phyloP scores from a whole-genome alignment of 1,140 invertebrate genomes.

The Portunus trituberculatus region DNA sequence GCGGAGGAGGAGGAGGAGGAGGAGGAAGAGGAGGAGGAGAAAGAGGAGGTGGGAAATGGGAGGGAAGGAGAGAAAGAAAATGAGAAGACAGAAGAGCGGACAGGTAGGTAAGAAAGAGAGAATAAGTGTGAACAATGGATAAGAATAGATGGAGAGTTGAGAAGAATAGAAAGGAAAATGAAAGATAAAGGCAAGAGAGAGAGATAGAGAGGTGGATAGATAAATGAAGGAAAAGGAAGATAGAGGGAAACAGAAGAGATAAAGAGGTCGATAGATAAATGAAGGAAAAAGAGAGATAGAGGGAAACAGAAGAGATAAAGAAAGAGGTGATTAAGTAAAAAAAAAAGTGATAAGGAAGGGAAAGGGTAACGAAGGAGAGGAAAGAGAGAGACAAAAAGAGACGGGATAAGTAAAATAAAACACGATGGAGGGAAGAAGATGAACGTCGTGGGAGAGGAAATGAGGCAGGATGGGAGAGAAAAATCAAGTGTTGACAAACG shows the following conservation, averaged over 20 bases:
- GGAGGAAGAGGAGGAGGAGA: no score
- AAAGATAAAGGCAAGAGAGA: not conserved
- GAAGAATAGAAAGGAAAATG: no score
- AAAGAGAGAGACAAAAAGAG: not conserved
- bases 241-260: not conserved
- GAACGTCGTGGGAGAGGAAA: not conserved
- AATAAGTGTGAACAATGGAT: not conserved
- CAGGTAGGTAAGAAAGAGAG: not conserved
- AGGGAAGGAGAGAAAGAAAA: not conserved
- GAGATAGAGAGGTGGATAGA: constrained; percentile 27
- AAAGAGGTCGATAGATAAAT: not conserved
- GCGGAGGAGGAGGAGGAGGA: no score
- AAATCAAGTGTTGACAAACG: not conserved
- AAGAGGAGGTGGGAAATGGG: not conserved
- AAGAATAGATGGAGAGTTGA: not conserved
- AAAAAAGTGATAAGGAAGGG: not conserved
- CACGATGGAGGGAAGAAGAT: not conserved
- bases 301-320: not conserved
- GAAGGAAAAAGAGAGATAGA: no score
- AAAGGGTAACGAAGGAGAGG: not conserved
- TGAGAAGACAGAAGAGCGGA: not conserved
- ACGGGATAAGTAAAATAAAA: not conserved
- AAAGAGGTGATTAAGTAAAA: not conserved
- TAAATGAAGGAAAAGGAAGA: not conserved
- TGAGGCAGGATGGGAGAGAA: not conserved